phyloP scores from a whole-genome alignment of 2,888 invertebrate genomes.

The Polylopha cassiicola region DNA sequence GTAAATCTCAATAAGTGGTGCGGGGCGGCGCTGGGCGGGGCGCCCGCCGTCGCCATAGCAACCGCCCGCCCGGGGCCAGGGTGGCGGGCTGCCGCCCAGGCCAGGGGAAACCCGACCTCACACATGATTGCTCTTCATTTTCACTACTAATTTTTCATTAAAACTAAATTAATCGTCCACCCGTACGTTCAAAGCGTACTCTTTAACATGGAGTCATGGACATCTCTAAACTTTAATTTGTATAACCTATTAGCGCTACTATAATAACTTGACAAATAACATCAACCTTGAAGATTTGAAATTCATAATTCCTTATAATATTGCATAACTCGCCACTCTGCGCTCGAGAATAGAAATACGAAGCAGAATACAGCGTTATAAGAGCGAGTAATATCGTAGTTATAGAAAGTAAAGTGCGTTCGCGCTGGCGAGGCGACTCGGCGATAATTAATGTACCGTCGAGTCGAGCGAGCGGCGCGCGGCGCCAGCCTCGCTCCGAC shows the following conservation, averaged over 20 bases:
- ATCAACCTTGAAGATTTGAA: neutral
- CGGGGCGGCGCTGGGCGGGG: conserved; percentile 58
- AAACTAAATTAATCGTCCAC: conserved; percentile 11
- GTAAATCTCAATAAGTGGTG: conserved; percentile 52
- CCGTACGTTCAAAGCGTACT: too few relatives aligned
- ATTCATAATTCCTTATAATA: too few relatives aligned
- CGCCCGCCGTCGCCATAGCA: conserved; percentile 61
- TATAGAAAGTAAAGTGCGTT: conserved; percentile 74
- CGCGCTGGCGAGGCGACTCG: conserved; percentile 63
- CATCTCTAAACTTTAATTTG: too few relatives aligned
- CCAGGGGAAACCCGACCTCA: conserved; percentile 29
- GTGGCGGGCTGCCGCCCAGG: conserved; percentile 37
- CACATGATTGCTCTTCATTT: conserved; percentile 20
- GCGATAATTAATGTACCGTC: conserved; percentile 73
- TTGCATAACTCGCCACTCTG: neutral
- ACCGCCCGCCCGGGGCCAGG: conserved; percentile 48
- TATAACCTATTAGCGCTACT: too few relatives aligned
- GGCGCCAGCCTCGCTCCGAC: conserved; percentile 62
- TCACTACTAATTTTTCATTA: conserved; percentile 18
- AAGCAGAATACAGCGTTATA: conserved; percentile 20
- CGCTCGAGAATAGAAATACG: conserved; percentile 30
- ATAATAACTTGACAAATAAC: neutral
- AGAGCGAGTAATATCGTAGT: conserved; percentile 44
- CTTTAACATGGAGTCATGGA: too few relatives aligned
- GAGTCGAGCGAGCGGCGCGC: conserved; percentile 48